Evolutionary conservation across 2,113 vertebrate genomes (phyloP).

Genomic region (Neolamprologus caudopunctatus): DNA sequence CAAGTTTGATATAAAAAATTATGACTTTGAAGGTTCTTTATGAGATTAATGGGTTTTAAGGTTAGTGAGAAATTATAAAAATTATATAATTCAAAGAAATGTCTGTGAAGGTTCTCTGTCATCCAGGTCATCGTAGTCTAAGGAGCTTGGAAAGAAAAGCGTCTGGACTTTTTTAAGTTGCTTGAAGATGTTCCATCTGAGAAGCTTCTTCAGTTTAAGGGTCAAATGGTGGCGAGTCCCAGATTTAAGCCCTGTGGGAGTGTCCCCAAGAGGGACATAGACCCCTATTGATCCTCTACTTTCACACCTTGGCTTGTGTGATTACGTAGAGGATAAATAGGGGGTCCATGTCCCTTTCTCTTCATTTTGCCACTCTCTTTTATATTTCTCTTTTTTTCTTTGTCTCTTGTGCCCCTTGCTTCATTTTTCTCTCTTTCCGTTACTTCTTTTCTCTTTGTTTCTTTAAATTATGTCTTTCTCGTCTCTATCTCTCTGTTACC

Average conservation of each 20-base stretch:
- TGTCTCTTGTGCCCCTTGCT: rapidly evolving
- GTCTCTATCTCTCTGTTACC: background rate
- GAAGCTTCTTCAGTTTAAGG: background rate
- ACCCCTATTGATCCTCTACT: background rate
- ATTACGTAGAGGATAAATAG: background rate
- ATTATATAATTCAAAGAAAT: background rate
- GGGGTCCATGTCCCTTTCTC: background rate
- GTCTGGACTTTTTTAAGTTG: too few species aligned
- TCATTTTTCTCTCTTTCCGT: rapidly evolving
- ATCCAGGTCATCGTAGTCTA: background rate
- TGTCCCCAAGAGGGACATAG: background rate
- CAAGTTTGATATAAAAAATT: rapidly evolving
- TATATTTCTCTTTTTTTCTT: background rate
- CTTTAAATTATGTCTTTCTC: background rate
- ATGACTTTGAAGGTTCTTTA: background rate
- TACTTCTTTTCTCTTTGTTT: background rate
- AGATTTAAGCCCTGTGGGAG: background rate
- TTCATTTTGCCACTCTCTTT: background rate
- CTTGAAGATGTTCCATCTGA: too few species aligned
- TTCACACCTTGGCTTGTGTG: rapidly evolving
- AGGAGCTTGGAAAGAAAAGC: too few species aligned
- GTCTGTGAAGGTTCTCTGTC: too few species aligned
- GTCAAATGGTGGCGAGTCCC: background rate
- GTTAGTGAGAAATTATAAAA: rapidly evolving
- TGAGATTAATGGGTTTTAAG: background rate